Base-by-base conservation (phyloP, 1,140 invertebrate genomes). In the Branchinecta lynchi region DNA sequence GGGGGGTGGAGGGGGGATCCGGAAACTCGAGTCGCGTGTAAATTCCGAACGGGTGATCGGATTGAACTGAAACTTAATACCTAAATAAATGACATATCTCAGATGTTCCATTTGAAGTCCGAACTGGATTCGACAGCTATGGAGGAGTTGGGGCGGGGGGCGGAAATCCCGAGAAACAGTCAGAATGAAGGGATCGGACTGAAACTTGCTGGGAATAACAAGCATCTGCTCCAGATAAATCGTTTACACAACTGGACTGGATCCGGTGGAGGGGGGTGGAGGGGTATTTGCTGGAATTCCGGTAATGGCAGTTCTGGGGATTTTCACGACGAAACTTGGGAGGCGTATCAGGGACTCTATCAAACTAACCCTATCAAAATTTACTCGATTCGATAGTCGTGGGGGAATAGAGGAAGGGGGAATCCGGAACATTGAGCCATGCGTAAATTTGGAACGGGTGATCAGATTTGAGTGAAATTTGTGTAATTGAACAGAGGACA, bases 151-250 rank as follows among this genome's bases (percentile, higher is more conserved):
- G 9, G n/a, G 46, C n/a, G 9, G 46, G n/a, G 46, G 46, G 46
- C 46, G 46, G 46, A 51, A 51, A 51, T 51, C 46, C n/a, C n/a
- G n/a, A n/a, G n/a, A 51, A 51, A 51, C n/a, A 51, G 9, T 51
- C n/a, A 51, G n/a, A 51, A n/a, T n/a, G 46, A n/a, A 9, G 46
- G n/a, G 46, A 51, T 51, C 46, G n/a, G 46, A n/a, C 9, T 51
- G 46, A 51, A 51, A 51, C 46, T 51, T 9, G 46, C 9, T 51
- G 46, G 46, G 46, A 51, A 51, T 9, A 51, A n/a, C n/a, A 51
- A n/a, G n/a, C 9, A 51, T n/a, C 46, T 51, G 46, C n/a, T n/a
- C n/a, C 9, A 51, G 46, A 51, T 51, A 51, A 9, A n/a, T 51
- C 9, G n/a, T n/a, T 51, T 9, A 51, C 46, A 51, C n/a, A 51